Conservation (phyloP, 2,797 vertebrate species). For the Neosilurus hyrtlii region DNA sequence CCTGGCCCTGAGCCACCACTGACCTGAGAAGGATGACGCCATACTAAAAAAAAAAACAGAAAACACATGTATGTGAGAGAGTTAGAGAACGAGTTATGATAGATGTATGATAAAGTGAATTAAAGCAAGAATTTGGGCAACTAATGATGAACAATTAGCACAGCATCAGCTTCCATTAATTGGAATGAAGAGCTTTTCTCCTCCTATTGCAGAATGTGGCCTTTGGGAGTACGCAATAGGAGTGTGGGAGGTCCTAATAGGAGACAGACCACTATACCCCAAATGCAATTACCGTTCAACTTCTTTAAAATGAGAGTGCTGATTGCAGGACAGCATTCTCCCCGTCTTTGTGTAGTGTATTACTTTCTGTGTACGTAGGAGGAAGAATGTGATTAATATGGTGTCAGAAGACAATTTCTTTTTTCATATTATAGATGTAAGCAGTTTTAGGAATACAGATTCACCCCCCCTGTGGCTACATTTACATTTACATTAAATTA, state of each 20-base stretch:
- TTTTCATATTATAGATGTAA: constrained; percentile 9
- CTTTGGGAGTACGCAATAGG: neutral
- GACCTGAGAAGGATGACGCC: no score
- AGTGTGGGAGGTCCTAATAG: constrained; percentile 29
- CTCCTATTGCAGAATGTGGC: neutral
- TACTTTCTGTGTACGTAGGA: neutral
- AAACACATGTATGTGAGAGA: neutral
- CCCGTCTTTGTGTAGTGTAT: neutral
- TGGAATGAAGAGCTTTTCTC: constrained; percentile 38
- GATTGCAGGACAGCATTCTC: constrained; percentile 4
- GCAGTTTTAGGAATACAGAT: constrained; percentile 6
- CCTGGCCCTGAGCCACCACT: no score
- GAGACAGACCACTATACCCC: constrained; percentile 38
- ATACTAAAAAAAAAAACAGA: no score
- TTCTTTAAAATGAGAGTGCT: constrained; percentile 19
- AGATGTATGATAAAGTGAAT: constrained; percentile 35
- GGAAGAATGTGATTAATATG: constrained; percentile 15
- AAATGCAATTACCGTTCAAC: constrained; percentile 43
- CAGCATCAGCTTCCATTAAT: constrained; percentile 23
- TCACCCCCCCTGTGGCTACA: neutral
- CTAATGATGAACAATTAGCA: constrained; percentile 38
- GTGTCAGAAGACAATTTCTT: constrained; percentile 16
- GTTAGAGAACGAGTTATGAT: neutral
- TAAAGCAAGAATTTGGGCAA: constrained; percentile 35
- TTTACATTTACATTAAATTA: constrained; percentile 23